phyloP scores from a whole-genome alignment of 2,888 invertebrate species.

The Netelia fuscicornis region DNA sequence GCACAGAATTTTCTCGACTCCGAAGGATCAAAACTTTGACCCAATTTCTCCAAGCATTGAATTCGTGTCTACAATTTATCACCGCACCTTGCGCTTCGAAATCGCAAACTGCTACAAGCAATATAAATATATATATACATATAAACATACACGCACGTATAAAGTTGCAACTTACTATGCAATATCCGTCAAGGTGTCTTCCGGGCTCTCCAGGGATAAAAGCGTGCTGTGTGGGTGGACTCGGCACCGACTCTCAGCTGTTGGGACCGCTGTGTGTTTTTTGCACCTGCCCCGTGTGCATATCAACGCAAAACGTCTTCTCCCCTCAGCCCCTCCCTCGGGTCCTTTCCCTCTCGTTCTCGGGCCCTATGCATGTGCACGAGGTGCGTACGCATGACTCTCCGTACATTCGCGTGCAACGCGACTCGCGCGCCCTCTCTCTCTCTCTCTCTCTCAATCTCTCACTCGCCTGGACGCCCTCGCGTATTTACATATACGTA shows the following conservation, averaged over 20 bases:
- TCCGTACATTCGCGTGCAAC: slow-evolving; percentile 28
- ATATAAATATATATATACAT: background rate
- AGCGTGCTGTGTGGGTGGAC: slow-evolving; percentile 78
- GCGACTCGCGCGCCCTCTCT: slow-evolving; percentile 27
- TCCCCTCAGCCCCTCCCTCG: slow-evolving; percentile 57
- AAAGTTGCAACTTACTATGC: slow-evolving; percentile 39
- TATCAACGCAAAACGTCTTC: slow-evolving; percentile 51
- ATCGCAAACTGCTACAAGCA: slow-evolving; percentile 8
- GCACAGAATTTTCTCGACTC: background rate
- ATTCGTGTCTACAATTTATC: background rate
- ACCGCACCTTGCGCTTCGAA: slow-evolving; percentile 33
- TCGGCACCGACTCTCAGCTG: slow-evolving; percentile 76
- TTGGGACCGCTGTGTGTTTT: slow-evolving; percentile 65
- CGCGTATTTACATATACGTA: slow-evolving; percentile 77
- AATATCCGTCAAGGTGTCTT: slow-evolving; percentile 61
- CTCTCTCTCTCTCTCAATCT: slow-evolving; percentile 10
- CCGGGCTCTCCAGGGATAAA: slow-evolving; percentile 59
- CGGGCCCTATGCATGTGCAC: slow-evolving; percentile 8
- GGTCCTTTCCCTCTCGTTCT: slow-evolving; percentile 34
- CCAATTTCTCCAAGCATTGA: slow-evolving; percentile 32
- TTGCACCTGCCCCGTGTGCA: slow-evolving; percentile 76
- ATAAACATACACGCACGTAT: background rate
- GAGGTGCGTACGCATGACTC: slow-evolving; percentile 65
- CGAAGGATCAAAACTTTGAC: slow-evolving; percentile 23
- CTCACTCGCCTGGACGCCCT: slow-evolving; percentile 62